Conservation (phyloP, 2,113 vertebrate genomes). For the Oceanodroma tethys region DNA sequence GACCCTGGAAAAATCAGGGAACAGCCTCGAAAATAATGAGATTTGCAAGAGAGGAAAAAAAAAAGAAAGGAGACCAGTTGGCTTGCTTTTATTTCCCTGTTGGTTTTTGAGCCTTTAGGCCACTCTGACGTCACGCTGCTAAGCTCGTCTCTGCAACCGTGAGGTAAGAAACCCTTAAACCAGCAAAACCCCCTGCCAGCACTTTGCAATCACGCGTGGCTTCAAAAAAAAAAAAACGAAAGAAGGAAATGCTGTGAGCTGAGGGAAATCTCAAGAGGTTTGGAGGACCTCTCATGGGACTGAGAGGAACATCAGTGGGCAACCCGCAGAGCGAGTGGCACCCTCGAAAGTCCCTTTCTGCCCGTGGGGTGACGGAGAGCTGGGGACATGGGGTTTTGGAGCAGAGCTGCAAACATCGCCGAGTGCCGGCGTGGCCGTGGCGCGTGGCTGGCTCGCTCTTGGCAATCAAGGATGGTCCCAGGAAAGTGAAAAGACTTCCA, state of each 20-base stretch:
- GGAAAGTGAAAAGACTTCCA: not conserved
- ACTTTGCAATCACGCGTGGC: not conserved
- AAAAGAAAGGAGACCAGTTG: not conserved
- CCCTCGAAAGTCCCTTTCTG: not conserved
- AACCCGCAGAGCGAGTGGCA: rapidly evolving
- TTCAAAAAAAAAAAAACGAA: not conserved
- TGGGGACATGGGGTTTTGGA: not conserved
- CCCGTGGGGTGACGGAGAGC: rapidly evolving
- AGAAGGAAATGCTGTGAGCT: not conserved
- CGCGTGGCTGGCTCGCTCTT: not conserved
- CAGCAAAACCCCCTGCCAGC: not conserved
- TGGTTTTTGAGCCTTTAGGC: not conserved
- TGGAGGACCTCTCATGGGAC: not conserved
- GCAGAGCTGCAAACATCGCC: not conserved
- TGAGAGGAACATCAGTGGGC: not conserved
- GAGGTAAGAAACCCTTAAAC: not conserved
- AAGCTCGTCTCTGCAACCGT: not conserved
- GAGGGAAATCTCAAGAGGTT: not conserved
- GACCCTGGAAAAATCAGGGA: not conserved
- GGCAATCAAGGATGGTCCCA: not conserved
- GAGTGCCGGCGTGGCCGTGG: rapidly evolving
- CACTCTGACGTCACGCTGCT: not conserved
- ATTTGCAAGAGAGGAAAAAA: not conserved
- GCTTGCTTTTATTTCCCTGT: constrained; percentile 20
- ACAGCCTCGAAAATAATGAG: not conserved